Conservation (phyloP, 2,797 vertebrate genomes). For the Cephalopachus bancanus region DNA sequence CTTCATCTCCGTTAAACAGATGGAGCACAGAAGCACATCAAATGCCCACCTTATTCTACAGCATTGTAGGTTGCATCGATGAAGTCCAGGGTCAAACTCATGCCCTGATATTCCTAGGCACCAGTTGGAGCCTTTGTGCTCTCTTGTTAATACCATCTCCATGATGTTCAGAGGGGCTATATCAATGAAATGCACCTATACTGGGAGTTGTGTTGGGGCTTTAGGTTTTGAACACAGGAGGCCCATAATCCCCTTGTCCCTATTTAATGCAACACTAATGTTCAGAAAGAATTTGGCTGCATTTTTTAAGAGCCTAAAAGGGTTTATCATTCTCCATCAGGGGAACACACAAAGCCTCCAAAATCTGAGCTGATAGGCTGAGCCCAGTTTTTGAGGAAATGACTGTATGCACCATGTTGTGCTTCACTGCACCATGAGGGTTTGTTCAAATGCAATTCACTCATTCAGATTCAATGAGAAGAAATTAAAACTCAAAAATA, state of each 20-base stretch:
- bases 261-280: conserved; percentile 28
- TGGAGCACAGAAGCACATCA: not conserved
- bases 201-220: not conserved
- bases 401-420: fast-evolving
- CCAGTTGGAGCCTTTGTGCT: not conserved
- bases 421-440: not conserved
- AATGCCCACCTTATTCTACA: not conserved
- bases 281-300: conserved; percentile 52
- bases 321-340: conserved; percentile 1
- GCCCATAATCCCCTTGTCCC: not conserved
- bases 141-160: not conserved
- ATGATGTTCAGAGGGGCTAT: not conserved
- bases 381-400: not conserved
- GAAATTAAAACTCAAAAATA: conserved; percentile 82
- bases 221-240: conserved; percentile 41
- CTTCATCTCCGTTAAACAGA: not conserved
- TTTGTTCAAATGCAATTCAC: conserved; percentile 49
- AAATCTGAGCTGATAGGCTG: not conserved
- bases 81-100: not conserved
- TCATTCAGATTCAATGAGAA: conserved; percentile 73
- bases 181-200: not conserved
- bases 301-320: not conserved
- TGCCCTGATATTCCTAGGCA: fast-evolving
- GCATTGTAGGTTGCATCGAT: not conserved
- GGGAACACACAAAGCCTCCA: not conserved